A percentile compares a stretch with the other conserved stretches of the same genome.
Conservation (phyloP, 2,113 vertebrate genomes). For the Oncorhynchus clarkii region DNA sequence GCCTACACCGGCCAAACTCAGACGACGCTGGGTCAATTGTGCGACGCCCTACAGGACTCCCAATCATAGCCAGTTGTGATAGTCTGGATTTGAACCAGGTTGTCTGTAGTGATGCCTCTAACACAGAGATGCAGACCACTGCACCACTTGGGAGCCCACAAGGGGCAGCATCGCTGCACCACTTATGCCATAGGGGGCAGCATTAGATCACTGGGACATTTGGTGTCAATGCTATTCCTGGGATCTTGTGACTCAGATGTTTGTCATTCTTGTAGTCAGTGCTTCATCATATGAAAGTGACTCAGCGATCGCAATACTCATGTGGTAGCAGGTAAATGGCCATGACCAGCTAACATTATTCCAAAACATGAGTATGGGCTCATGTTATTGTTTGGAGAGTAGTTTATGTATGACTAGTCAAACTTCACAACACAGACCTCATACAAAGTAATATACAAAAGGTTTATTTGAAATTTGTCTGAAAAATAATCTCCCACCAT, state of each 20-base stretch:
- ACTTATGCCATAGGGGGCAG: slow-evolving; percentile 8
- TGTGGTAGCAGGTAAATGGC: neutral
- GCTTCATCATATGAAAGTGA: slow-evolving; percentile 10
- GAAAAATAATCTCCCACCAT: slow-evolving; percentile 77
- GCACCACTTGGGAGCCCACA: no score
- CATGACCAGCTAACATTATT: neutral
- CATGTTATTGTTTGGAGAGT: neutral
- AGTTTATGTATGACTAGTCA: neutral
- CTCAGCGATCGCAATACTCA: neutral
- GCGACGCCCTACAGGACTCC: no score
- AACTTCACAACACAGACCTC: slow-evolving; percentile 11
- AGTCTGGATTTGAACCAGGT: no score
- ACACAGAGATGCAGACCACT: no score
- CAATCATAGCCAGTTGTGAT: no score
- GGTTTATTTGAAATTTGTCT: slow-evolving; percentile 88
- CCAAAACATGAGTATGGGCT: neutral
- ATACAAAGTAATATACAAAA: slow-evolving; percentile 75
- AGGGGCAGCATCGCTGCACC: no score
- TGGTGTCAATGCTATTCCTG: neutral
- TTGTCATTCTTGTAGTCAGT: neutral
- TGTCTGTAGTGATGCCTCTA: no score
- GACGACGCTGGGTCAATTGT: no score
- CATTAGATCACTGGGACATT: neutral
- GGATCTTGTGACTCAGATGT: slow-evolving; percentile 3
- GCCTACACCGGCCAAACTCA: no score